Evolutionary conservation across 1,140 invertebrate genomes (phyloP).

Genomic region (Acromyrmex echinatior): DNA sequence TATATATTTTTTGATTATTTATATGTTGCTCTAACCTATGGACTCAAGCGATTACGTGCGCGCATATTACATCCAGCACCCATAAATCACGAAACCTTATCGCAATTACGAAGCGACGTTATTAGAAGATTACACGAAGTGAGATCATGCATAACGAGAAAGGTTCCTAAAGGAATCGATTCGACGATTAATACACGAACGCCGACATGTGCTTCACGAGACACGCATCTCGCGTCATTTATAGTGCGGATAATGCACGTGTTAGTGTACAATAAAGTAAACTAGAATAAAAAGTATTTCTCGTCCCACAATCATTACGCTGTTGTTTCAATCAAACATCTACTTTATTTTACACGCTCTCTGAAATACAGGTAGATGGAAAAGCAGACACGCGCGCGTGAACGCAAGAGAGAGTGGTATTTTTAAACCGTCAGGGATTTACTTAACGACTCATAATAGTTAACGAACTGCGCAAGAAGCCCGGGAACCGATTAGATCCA

Average conservation of each 20-base stretch:
- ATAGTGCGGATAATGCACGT: not conserved
- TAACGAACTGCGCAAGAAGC: constrained; percentile 68
- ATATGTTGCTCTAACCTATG: not conserved
- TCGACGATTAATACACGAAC: constrained; percentile 32
- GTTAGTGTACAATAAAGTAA: not conserved
- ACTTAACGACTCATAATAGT: constrained; percentile 68
- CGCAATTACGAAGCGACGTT: constrained; percentile 13
- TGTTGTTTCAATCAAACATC: constrained; percentile 4
- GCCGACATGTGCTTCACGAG: not conserved
- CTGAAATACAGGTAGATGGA: constrained; percentile 19
- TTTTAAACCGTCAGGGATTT: constrained; percentile 55
- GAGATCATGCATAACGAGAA: constrained; percentile 8
- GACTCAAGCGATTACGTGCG: not conserved
- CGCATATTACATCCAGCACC: not conserved
- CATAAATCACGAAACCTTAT: constrained; percentile 40
- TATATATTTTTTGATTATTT: not conserved
- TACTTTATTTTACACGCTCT: constrained; percentile 41
- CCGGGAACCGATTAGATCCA: constrained; percentile 61
- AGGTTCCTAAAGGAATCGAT: not conserved
- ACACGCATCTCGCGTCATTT: not conserved
- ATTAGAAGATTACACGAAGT: constrained; percentile 26
- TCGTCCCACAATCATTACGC: not conserved
- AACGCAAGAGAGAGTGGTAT: constrained; percentile 1
- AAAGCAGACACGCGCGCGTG: not conserved
- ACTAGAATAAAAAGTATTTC: constrained; percentile 5